Conservation (phyloP, 2,797 vertebrate species). For the Pitangus sulphuratus region DNA sequence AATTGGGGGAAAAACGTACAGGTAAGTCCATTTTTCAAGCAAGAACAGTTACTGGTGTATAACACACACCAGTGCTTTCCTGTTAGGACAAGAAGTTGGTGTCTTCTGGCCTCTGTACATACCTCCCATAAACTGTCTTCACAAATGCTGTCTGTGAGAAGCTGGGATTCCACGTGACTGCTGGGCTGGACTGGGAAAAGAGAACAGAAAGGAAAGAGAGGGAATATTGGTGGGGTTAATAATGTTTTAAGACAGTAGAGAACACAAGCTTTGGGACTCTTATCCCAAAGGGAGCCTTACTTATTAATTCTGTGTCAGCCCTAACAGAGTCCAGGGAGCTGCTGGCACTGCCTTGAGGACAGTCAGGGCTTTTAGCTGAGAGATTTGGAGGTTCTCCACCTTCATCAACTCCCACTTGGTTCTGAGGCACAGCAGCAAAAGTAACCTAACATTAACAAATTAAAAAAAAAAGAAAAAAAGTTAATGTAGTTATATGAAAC, state of each 20-base stretch:
- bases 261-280: background rate
- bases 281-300: slow-evolving; percentile 57
- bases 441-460: background rate
- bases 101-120: slow-evolving; percentile 19
- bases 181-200: slow-evolving; percentile 79
- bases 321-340: slow-evolving; percentile 81
- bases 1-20: background rate
- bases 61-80: background rate
- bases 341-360: slow-evolving; percentile 76
- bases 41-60: background rate
- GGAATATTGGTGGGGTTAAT: background rate
- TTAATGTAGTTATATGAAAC: background rate
- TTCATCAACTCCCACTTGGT: slow-evolving; percentile 17
- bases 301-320: slow-evolving; percentile 84
- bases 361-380: slow-evolving; percentile 71
- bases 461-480: background rate
- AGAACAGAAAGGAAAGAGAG: background rate
- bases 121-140: slow-evolving; percentile 84
- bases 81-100: background rate
- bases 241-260: background rate
- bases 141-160: slow-evolving; percentile 80
- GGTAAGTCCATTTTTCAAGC: background rate
- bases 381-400: slow-evolving; percentile 54
- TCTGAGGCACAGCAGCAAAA: background rate
- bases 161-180: slow-evolving; percentile 85